These are phyloP conservation scores for Labeo catla DNA, from an alignment of 2,113 vertebrate genomes.

Conservation along the genomic window DNA sequence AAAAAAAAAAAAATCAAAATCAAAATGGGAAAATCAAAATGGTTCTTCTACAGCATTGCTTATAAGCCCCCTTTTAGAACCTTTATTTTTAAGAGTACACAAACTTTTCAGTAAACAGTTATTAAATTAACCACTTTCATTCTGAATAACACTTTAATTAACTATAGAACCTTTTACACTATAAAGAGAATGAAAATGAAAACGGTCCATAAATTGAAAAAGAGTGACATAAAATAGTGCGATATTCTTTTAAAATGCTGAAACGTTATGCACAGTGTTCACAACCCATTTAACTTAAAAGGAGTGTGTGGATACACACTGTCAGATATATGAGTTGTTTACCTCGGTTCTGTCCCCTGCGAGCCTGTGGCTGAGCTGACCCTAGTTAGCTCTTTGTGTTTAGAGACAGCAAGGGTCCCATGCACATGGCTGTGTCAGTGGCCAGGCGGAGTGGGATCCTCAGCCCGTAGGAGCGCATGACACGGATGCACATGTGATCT, in stretches of 20 bases:
- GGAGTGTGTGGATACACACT: not conserved
- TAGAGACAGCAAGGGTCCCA: constrained; percentile 9
- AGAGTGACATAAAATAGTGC: not conserved
- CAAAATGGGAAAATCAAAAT: no score
- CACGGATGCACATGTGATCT: constrained; percentile 24
- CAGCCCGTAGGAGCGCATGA: constrained; percentile 35
- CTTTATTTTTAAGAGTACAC: no score
- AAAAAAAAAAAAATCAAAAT: no score
- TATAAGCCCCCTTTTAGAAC: no score
- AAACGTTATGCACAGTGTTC: no score
- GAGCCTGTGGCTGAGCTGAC: constrained; percentile 6
- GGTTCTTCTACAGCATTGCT: no score
- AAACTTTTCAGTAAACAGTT: no score
- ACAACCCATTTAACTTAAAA: not conserved
- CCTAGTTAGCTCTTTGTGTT: constrained; percentile 10
- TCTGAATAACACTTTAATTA: no score
- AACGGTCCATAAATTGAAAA: not conserved
- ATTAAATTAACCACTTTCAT: no score
- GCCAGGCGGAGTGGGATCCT: not conserved
- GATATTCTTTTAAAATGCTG: not conserved
- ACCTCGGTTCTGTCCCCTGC: not conserved
- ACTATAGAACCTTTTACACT: constrained; percentile 16
- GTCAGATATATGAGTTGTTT: not conserved
- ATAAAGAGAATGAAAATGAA: not conserved
- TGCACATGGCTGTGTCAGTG: constrained; percentile 40